Conservation (phyloP, 35 echinoderm and acorn worm genomes). For the Heliocidaris tuberculata region DNA sequence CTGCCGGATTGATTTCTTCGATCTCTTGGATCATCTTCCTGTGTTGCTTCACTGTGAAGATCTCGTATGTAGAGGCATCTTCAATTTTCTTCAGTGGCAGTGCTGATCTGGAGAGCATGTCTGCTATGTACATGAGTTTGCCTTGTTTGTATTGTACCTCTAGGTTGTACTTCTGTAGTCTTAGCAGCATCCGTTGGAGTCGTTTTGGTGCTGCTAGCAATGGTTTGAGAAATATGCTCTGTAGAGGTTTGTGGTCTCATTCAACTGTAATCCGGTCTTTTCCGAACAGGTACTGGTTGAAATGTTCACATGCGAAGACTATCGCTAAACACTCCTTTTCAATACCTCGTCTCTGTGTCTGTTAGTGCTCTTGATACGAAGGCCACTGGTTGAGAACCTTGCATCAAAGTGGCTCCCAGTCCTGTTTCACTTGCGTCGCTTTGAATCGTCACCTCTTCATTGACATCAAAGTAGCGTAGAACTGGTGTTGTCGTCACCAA, state of each 20-base stretch:
- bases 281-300: conserved; percentile 60
- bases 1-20: conserved; percentile 39
- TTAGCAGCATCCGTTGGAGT: conserved; percentile 75
- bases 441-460: conserved; percentile 63
- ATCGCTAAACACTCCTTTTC: conserved; percentile 61
- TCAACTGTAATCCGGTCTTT: conserved; percentile 49
- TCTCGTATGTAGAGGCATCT: conserved; percentile 10
- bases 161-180: conserved; percentile 68
- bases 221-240: conserved; percentile 61
- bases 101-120: conserved; percentile 58
- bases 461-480: conserved; percentile 63
- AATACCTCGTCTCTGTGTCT: conserved; percentile 40
- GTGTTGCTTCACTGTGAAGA: conserved; percentile 53
- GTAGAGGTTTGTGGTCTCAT: conserved; percentile 77
- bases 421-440: conserved; percentile 63
- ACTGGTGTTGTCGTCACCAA: conserved; percentile 57
- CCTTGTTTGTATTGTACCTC: conserved; percentile 62
- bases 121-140: conserved; percentile 64
- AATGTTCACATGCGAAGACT: conserved; percentile 51
- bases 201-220: conserved; percentile 63
- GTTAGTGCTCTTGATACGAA: conserved; percentile 52
- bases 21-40: conserved; percentile 52
- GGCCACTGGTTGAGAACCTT: conserved; percentile 57
- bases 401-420: conserved; percentile 53
- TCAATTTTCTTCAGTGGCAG: conserved; percentile 22